A percentile compares a stretch with the other conserved stretches of the same genome.
phyloP scores from a whole-genome alignment of 2,113 vertebrate genomes.

The Muscicapa adusta region DNA sequence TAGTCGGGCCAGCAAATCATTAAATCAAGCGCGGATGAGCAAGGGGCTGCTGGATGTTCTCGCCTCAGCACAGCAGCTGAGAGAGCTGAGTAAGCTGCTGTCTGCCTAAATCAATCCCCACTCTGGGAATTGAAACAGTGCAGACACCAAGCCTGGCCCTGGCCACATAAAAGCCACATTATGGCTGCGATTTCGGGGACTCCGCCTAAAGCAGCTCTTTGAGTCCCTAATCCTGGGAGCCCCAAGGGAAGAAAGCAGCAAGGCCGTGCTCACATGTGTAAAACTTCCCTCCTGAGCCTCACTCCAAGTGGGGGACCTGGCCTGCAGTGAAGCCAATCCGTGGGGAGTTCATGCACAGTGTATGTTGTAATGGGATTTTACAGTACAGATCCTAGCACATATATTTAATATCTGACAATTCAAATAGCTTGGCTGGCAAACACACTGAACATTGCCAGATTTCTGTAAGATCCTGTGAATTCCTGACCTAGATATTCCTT shows the following conservation, averaged over 20 bases:
- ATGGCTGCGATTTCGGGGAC: background rate
- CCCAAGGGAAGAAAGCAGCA: background rate
- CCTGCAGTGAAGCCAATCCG: background rate
- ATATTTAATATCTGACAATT: slow-evolving; percentile 31
- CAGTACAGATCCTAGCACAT: background rate
- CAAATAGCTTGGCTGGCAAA: slow-evolving; percentile 8
- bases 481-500: slow-evolving; percentile 6
- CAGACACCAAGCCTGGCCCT: background rate
- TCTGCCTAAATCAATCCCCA: slow-evolving; percentile 3
- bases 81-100: slow-evolving; percentile 36
- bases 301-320: background rate
- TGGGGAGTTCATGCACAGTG: background rate
- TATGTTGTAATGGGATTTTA: slow-evolving; percentile 20
- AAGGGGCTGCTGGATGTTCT: slow-evolving; percentile 42
- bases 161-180: background rate
- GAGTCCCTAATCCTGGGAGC: background rate
- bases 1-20: slow-evolving; percentile 40
- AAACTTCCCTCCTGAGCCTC: background rate
- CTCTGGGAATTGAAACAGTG: background rate
- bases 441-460: background rate
- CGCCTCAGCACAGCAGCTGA: background rate
- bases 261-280: background rate
- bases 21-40: slow-evolving; percentile 27
- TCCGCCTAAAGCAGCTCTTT: background rate
- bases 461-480: slow-evolving; percentile 2